Evolutionary conservation across 2,113 vertebrate species (phyloP).

Genomic region (Seriola dumerili): DNA sequence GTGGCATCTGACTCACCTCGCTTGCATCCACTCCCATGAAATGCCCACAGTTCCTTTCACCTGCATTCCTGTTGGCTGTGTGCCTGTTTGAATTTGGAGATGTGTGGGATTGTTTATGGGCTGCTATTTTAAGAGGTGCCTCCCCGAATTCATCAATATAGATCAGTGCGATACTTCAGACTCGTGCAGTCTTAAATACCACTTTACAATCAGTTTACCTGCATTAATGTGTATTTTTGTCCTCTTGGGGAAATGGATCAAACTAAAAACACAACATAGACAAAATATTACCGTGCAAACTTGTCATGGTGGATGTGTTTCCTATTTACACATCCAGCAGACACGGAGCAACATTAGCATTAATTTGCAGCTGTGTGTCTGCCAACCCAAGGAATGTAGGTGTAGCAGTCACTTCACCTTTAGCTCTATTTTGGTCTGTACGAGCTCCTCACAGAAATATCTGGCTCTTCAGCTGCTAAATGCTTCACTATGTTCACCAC

Average conservation of each 20-base stretch:
- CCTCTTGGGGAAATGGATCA: neutral
- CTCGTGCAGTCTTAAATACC: neutral
- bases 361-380: neutral
- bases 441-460: neutral
- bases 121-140: conserved; percentile 42
- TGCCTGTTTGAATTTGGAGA: conserved; percentile 54
- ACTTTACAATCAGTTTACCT: neutral
- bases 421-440: neutral
- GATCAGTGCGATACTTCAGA: neutral
- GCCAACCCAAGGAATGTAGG: neutral
- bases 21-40: conserved; percentile 26
- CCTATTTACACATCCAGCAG: neutral
- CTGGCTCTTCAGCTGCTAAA: neutral
- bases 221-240: neutral
- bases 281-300: neutral
- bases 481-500: neutral
- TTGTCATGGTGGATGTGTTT: neutral
- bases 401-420: neutral
- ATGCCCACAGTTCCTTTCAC: conserved; percentile 33
- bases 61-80: conserved; percentile 43
- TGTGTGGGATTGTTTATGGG: conserved; percentile 32
- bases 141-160: conserved; percentile 35
- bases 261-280: conserved; percentile 2
- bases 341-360: neutral
- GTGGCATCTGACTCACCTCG: conserved; percentile 40